Percentiles rank a stretch among this genome's conserved stretches.
Conservation (phyloP, 2,797 vertebrate species). For the Pygocentrus nattereri region DNA sequence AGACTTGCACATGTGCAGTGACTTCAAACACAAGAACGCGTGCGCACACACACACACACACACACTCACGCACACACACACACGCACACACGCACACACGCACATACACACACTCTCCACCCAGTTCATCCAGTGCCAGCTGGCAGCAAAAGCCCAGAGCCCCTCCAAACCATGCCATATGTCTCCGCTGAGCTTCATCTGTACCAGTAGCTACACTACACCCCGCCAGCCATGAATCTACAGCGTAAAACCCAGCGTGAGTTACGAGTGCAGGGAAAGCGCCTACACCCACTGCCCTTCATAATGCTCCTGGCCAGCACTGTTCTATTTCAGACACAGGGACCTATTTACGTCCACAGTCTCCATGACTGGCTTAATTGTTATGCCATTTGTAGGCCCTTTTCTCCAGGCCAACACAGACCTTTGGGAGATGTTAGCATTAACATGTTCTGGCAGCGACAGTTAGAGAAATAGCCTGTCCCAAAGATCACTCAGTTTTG, state of each 20-base stretch:
- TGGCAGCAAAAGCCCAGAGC: background rate
- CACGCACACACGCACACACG: conserved; percentile 11
- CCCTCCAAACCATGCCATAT: conserved; percentile 24
- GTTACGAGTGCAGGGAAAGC: conserved; percentile 41
- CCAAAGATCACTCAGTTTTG: background rate
- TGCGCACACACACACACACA: conserved; percentile 12
- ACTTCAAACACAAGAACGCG: conserved; percentile 3
- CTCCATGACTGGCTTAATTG: conserved; percentile 31
- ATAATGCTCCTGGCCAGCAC: conserved; percentile 40
- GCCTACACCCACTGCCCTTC: conserved; percentile 48
- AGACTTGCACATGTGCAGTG: background rate
- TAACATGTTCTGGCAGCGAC: background rate
- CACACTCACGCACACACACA: conserved; percentile 13
- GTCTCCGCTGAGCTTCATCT: conserved; percentile 34
- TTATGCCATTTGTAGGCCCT: conserved; percentile 28
- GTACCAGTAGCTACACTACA: conserved; percentile 44
- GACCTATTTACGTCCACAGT: conserved; percentile 49
- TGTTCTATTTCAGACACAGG: conserved; percentile 21
- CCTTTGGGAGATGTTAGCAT: conserved; percentile 26
- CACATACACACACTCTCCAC: conserved; percentile 15
- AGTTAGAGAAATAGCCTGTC: conserved; percentile 29
- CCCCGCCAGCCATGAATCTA: conserved; percentile 33
- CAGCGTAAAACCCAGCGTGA: conserved; percentile 41
- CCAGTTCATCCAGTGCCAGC: conserved; percentile 14
- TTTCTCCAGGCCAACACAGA: conserved; percentile 26